Conservation (phyloP, 1,140 invertebrate genomes). For the Psix sp. region DNA sequence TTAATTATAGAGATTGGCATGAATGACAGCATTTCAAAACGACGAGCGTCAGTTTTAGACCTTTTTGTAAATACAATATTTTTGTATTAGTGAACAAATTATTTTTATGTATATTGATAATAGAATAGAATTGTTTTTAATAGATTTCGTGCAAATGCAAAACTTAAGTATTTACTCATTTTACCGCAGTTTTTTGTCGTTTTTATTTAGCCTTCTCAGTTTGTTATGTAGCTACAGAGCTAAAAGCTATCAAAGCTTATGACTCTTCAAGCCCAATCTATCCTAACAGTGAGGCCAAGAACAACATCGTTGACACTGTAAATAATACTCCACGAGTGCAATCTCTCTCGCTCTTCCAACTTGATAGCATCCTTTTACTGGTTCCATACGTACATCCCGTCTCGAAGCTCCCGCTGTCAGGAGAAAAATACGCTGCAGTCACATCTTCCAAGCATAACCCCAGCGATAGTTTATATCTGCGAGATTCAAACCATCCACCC, state of each 20-base stretch:
- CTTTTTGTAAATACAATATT: too few relatives aligned
- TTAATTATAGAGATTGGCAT: constrained; percentile 51
- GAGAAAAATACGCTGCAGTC: constrained; percentile 61
- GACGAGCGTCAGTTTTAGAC: too few relatives aligned
- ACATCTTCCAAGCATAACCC: constrained; percentile 39
- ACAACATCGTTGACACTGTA: constrained; percentile 47
- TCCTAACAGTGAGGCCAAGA: constrained; percentile 34
- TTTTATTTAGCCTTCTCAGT: constrained; percentile 12
- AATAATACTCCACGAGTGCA: constrained; percentile 36
- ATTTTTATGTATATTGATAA: too few relatives aligned
- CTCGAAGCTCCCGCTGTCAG: constrained; percentile 68
- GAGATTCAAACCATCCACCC: constrained; percentile 35
- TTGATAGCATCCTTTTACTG: constrained; percentile 63
- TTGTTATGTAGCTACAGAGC: too few relatives aligned
- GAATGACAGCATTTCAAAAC: constrained; percentile 43
- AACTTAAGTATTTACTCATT: too few relatives aligned
- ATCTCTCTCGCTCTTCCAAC: constrained; percentile 51
- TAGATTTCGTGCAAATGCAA: too few relatives aligned
- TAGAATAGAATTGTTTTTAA: too few relatives aligned
- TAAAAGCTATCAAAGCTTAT: constrained; percentile 29
- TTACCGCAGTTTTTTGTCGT: background rate
- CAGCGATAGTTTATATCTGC: constrained; percentile 47
- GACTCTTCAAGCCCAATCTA: constrained; percentile 26
- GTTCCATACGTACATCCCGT: constrained; percentile 62
- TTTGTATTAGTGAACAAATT: too few relatives aligned